Evolutionary conservation across 2,113 vertebrate genomes (phyloP).

Genomic region (Actinemys pallida): DNA sequence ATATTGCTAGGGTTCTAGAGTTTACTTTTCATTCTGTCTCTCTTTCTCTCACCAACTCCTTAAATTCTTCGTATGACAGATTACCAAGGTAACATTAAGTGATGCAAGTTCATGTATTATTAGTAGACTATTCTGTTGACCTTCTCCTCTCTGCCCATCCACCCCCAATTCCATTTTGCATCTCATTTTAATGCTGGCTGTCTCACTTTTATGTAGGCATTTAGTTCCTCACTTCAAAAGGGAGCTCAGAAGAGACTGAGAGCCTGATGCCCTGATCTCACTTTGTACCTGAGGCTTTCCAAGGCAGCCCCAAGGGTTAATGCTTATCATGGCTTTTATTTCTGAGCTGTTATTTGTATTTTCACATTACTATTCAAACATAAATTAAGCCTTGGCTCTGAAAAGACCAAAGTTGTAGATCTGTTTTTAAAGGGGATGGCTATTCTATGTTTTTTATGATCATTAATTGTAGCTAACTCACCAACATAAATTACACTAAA

Average conservation of each 20-base stretch:
- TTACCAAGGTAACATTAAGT: conserved; percentile 67
- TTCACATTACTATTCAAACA: not conserved
- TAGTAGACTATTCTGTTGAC: conserved; percentile 67
- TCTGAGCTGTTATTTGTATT: conserved; percentile 4
- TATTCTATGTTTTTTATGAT: not conserved
- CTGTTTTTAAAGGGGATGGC: not conserved
- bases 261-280: not conserved
- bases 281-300: conserved; percentile 1
- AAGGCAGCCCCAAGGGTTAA: not conserved
- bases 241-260: not conserved
- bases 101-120: conserved; percentile 70
- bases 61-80: conserved; percentile 55
- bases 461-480: not conserved
- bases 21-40: conserved; percentile 47
- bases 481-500: not conserved
- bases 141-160: conserved; percentile 20
- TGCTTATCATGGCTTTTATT: not conserved
- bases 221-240: conserved; percentile 23
- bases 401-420: not conserved
- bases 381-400: not conserved
- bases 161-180: not conserved
- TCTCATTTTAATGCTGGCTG: conserved; percentile 34
- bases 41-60: conserved; percentile 29
- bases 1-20: not conserved
- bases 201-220: conserved; percentile 28